Evolutionary conservation across 2,113 vertebrate genomes (phyloP), one percentile per base, ranked within the genome.

Genomic region (Stegastes partitus): DNA sequence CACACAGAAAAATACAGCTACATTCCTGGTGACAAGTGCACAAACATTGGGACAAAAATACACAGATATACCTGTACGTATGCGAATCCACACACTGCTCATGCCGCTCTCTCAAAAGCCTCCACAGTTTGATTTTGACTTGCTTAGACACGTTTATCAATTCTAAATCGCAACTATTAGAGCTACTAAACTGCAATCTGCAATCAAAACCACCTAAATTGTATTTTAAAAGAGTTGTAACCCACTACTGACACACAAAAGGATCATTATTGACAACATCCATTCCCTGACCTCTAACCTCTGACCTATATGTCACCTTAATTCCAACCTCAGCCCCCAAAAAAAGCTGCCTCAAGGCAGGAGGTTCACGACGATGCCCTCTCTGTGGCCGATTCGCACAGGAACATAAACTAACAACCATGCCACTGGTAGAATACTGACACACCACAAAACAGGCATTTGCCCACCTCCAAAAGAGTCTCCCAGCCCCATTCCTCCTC

Each of bases 361-460:
- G 9, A 25, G 58, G 53, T 26, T 7, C 10, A 71, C 26, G 21
- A 7, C 34, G 22, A 63, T 19, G 39, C 39, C 25, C 50, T 37
- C 50, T 23, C 51, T 44, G 61, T 64, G 42, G 50, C 68, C 66
- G 47, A 62, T 55, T 65, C 19, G 31, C 15, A 21, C n/a, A 58
- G 69, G 12, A 68, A 19, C 37, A 54, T 28, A 81, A 76, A 71
- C 58, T 25, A 68, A 11, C 50, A n/a, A 63, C 64, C 57, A 67
- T 25, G 26, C 47, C 45, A 25, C 73, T 58, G 64, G 62, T 50
- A 15, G 44, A 54, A 51, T 55, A 77, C 56, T 12, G 49, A 28
- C 68, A 77, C 56, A 28, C 84, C 90, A 89, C 72, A 89, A 93
- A 93, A 93, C 85, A 89, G 78, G 25, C 31, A 67, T 91, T 91